phyloP scores from a whole-genome alignment of 1,140 invertebrate genomes.

The Diachasmimorpha longicaudata region DNA sequence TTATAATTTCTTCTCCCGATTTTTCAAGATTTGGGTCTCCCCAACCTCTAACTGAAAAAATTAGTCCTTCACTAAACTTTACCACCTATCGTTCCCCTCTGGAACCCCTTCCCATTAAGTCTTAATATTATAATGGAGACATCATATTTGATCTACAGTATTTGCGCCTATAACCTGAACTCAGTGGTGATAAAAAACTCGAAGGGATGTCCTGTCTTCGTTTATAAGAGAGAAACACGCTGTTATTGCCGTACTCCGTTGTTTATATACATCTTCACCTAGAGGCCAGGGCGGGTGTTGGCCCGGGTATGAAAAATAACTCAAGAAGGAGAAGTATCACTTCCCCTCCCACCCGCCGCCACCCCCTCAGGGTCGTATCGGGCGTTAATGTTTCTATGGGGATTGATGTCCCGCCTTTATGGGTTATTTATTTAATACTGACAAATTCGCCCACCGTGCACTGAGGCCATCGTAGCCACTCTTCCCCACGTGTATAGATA shows the following conservation, averaged over 20 bases:
- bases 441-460: slow-evolving; percentile 53
- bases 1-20: too few relatives aligned
- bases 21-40: neutral
- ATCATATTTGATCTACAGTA: slow-evolving; percentile 58
- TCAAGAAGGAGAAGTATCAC: slow-evolving; percentile 28
- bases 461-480: neutral
- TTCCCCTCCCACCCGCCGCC: neutral
- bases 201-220: slow-evolving; percentile 42
- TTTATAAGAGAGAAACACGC: slow-evolving; percentile 28
- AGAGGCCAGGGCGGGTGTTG: slow-evolving; percentile 24
- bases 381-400: slow-evolving; percentile 58
- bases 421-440: slow-evolving; percentile 64
- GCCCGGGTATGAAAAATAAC: slow-evolving; percentile 61
- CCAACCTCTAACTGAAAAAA: neutral
- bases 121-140: slow-evolving; percentile 58
- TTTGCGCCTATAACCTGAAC: slow-evolving; percentile 47
- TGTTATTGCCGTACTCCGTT: neutral
- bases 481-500: neutral
- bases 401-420: slow-evolving; percentile 61
- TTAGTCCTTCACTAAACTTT: neutral
- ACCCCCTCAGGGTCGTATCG: slow-evolving; percentile 45
- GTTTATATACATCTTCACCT: neutral
- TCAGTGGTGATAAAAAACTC: slow-evolving; percentile 58
- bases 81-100: neutral
- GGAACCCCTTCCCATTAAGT: slow-evolving; percentile 39